Base-by-base conservation (phyloP, 2,888 invertebrate genomes). In the Hipparchia sbordonii region DNA sequence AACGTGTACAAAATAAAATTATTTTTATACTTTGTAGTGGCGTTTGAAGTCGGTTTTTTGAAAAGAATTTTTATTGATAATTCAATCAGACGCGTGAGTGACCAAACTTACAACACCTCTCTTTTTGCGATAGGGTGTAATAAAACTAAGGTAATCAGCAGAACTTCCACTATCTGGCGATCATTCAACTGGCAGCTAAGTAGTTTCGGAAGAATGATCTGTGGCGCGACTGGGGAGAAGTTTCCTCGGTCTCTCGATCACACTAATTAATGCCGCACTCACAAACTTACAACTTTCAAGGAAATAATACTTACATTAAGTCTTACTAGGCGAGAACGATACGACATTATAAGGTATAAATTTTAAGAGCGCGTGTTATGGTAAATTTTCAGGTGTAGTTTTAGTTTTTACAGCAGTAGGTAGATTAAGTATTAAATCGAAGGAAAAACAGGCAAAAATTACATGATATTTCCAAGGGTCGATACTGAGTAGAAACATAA, bases 181-280 rank as follows among this genome's bases (percentile, higher is more conserved):
- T 63, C 63, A 23, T 63, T 63, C 63, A 23, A 48, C 63, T 23
- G 63, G 8, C 23, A n/a, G 23, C 23, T 8, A 8, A 48, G 6
- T 57, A 57, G 57, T 57, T 57, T 57, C 23, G 2, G 57, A 57
- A 57, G 57, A 57, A 57, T 57, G 57, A 57, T 23, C 23, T 23
- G 57, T 6, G 8, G 13, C 57, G 8, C 8, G 8, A 57, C 57
- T 3, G 2, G 6, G 6, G 57, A 9, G 8, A 63, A 48, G 13
- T 48, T 48, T 63, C 8, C 45, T 13, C 8, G n/a, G 6, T 8
- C 10, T 12, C 39, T 7, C 54, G 66, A 66, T 61, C 45, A 45
- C 66, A 54, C 66, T 66, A 66, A 66, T 66, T 66, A 54, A 66
- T 66, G 66, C 10, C 39, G 39, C 33, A 2, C 63, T 63, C n/a